Evolutionary conservation across 1,140 invertebrate species (phyloP), one percentile per base, ranked within the genome.

Genomic region (Dermatophagoides farinae): DNA sequence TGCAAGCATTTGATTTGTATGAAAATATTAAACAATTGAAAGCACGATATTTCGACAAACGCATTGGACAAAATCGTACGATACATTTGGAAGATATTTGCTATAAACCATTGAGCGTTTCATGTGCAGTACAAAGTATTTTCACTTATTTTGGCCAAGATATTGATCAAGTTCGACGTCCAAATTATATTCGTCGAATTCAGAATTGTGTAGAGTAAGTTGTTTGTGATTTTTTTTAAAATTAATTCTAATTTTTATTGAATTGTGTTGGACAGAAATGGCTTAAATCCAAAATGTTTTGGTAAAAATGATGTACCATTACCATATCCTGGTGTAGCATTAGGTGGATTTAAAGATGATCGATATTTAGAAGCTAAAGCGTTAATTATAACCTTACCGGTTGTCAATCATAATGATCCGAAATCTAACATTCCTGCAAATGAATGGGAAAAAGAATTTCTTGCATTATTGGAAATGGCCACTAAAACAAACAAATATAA

Each of bases 141-240:
- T 85, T 88, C 78, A 88, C 90, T 23, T 97, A 91, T 73, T 97
- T 80, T 71, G 79, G 86, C 70, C 82, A 88, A 67, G 74, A 79
- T 69, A 59, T 77, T 9, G 73, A 77, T 0, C 74, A 68, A 43
- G 46, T 67, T 16, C 20, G 52, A 46, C 62, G 49, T 12, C 11
- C 4, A 10, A 37, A 63, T 39, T 63, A 63, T 11, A 79, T 89
- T 52, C 72, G 83, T 10, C 43, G 25, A 4, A 49, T 58, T 8
- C 57, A 58, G 40, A 16, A 46, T 18, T 58, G 43, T 58, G 18
- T 58, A 47, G 39, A 58, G 57, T 46, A 58, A 44, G 39, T 58
- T 31, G 12, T 58, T 46, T 6, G 4, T 61, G 62, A 1, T 14
- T 50, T 53, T 22, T 18, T 53, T 57, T 55, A 4, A 10, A 18